Base-by-base conservation (phyloP, 2,113 vertebrate species). In the Mungos mungo region DNA sequence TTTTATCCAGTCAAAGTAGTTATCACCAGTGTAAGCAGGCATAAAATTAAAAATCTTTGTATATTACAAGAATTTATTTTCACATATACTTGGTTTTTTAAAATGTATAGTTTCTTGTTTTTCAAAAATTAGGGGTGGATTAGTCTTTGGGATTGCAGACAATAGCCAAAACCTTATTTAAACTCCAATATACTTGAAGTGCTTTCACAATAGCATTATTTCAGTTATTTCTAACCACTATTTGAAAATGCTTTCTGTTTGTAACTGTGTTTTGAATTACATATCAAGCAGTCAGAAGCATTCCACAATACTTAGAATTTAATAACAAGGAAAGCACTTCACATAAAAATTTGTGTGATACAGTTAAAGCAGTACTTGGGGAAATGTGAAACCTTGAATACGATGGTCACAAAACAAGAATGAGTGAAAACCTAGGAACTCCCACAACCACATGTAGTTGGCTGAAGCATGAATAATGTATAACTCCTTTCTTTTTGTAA, bases 191-290 rank as follows among this genome's bases (percentile, higher is more conserved):
- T 93, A 66, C 80, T 96, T 93, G 27, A 96, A 90, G 25, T 93
- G 41, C 23, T n/a, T 52, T 23, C 54, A 94, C n/a, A 88, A 66
- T 71, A 93, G 18, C 23, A 41, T 95, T 84, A 85, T 96, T 97
- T 95, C 45, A 66, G 47, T 93, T 95, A 97, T 96, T 95, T 89
- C 83, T 96, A 96, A 90, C n/a, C 38, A 54, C 63, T 92, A 81
- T 96, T 96, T 95, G 88, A 93, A 95, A 96, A 92, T 81, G 35
- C 33, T 92, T 97, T 95, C 65, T 88, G 72, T 95, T 97, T 95
- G 68, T 68, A 97, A 95, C 71, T 71, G 74, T 74, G 84, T 96
- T 97, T 97, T 71, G 69, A 81, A 76, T 96, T 88, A 81, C 74
- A 84, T 81, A 95, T 92, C 79, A 90, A 87, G 80, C 93, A 95